These are phyloP conservation scores for Dilophus febrilis DNA, from an alignment of 2,888 invertebrate genomes.

Conservation along the genomic window DNA sequence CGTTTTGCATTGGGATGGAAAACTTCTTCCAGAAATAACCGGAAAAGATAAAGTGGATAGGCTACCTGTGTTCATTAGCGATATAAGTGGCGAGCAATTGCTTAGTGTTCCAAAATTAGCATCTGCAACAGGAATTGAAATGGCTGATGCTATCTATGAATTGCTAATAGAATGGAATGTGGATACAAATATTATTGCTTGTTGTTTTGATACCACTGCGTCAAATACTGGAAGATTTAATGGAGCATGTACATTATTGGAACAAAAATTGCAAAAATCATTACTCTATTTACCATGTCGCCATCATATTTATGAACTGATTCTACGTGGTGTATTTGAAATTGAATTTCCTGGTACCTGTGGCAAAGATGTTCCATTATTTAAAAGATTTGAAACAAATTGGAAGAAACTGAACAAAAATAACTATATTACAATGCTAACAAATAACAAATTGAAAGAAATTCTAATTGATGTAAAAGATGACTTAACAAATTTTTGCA, in stretches of 20 bases:
- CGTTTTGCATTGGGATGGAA: background rate
- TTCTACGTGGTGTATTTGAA: constrained; percentile 8
- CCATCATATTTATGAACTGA: constrained; percentile 16
- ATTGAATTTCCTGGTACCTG: constrained; percentile 8
- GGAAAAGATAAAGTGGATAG: background rate
- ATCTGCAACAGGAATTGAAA: background rate
- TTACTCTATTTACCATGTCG: constrained; percentile 15
- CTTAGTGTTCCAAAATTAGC: background rate
- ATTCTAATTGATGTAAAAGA: constrained; percentile 4
- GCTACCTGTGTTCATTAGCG: background rate
- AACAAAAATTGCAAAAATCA: constrained; percentile 12
- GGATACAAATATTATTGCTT: constrained; percentile 7
- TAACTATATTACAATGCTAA: constrained; percentile 6
- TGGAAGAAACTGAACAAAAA: constrained; percentile 10
- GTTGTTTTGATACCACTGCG: constrained; percentile 15
- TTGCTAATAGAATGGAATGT: background rate
- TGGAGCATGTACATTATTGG: constrained; percentile 13
- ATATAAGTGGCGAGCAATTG: background rate
- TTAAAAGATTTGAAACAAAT: constrained; percentile 10
- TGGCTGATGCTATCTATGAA: background rate
- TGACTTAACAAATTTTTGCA: constrained; percentile 5
- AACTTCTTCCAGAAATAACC: background rate
- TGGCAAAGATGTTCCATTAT: constrained; percentile 11
- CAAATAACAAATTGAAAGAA: constrained; percentile 5
- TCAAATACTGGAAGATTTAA: constrained; percentile 13